Evolutionary conservation across 2,113 vertebrate genomes (phyloP).

Genomic region (Eubucco bourcierii): DNA sequence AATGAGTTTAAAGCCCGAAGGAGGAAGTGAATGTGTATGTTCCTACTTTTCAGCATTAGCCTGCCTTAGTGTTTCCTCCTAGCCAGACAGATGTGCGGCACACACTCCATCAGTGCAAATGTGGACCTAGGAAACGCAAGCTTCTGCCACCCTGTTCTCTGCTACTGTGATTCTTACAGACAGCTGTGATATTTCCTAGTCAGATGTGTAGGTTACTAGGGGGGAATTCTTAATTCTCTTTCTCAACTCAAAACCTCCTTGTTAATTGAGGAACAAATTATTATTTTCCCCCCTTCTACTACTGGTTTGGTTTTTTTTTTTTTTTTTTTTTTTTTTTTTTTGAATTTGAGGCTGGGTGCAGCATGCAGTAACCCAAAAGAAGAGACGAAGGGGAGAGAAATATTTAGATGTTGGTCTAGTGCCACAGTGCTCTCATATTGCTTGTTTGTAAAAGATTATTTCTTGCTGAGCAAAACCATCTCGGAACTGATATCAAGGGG

Average conservation of each 20-base stretch:
- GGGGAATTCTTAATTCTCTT: not conserved
- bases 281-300: not conserved
- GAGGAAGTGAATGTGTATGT: not conserved
- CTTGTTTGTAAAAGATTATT: not conserved
- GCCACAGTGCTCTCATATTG: not conserved
- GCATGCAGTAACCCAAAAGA: not conserved
- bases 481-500: not conserved
- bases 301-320: not conserved
- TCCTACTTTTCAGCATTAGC: not conserved
- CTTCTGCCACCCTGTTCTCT: not conserved
- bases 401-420: not conserved
- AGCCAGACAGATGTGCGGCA: not conserved
- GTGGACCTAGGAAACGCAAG: not conserved
- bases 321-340: not conserved
- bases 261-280: not conserved
- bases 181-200: not conserved
- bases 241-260: not conserved
- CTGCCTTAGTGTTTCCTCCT: not conserved
- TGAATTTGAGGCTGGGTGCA: not conserved
- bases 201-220: not conserved
- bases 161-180: not conserved
- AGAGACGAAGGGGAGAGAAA: not conserved
- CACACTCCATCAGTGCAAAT: not conserved
- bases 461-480: not conserved
- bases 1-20: constrained; percentile 25